Conservation (phyloP, 1,140 invertebrate genomes). For the Latrodectus geometricus region DNA sequence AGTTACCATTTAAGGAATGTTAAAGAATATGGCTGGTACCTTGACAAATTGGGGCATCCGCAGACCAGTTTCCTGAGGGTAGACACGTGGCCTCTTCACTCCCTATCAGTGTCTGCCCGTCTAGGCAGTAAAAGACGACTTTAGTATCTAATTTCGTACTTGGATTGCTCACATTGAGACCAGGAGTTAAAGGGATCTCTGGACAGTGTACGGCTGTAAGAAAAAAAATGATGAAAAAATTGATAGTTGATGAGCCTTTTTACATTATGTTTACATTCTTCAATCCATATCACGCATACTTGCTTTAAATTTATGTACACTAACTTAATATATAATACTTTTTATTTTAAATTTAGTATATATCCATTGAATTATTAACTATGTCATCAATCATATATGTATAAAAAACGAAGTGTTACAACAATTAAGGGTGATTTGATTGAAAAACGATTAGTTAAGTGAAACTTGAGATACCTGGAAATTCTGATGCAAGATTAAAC, state of each 20-base stretch:
- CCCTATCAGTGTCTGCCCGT: conserved; percentile 84
- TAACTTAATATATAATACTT: too few relatives aligned
- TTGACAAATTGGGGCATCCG: conserved; percentile 82
- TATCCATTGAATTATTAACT: too few relatives aligned
- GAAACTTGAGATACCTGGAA: too few relatives aligned
- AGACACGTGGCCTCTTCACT: conserved; percentile 79
- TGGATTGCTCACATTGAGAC: conserved; percentile 77
- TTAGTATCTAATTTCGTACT: conserved; percentile 80
- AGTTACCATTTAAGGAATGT: conserved; percentile 59
- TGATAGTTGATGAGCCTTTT: neutral
- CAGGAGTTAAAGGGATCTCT: conserved; percentile 76
- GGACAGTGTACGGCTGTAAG: conserved; percentile 79
- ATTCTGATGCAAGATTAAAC: too few relatives aligned
- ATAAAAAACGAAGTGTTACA: too few relatives aligned
- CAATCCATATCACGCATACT: too few relatives aligned
- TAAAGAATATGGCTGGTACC: conserved; percentile 71
- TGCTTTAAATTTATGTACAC: too few relatives aligned
- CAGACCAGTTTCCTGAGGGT: conserved; percentile 86
- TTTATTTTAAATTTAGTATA: too few relatives aligned
- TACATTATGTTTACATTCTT: too few relatives aligned
- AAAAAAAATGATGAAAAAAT: neutral
- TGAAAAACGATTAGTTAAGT: too few relatives aligned
- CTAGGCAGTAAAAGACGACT: conserved; percentile 81
- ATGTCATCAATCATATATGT: too few relatives aligned
- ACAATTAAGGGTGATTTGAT: too few relatives aligned